Evolutionary conservation across 2,888 invertebrate genomes (phyloP), one percentile per base, ranked within the genome.

Genomic region (Argyra leucocephala): DNA sequence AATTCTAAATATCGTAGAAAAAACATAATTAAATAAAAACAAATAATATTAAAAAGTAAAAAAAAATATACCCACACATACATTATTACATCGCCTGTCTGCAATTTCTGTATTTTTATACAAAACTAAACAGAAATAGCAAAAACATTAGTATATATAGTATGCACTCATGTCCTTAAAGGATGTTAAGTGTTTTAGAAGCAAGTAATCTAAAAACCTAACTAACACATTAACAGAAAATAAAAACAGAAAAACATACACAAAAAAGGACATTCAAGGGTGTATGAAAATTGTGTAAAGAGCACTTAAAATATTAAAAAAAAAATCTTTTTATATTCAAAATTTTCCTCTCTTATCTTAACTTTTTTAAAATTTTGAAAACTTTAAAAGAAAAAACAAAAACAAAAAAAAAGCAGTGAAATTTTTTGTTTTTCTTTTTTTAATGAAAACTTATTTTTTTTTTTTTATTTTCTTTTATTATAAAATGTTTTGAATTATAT

Each of bases 241-340:
- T 18, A 48, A 48, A 48, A 48, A 18, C 5, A 48, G 3, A 37
- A 37, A 15, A n/a, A 48, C 5, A 48, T 12, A 48, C 5, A 48
- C 37, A 37, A 48, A 48, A 48, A 48, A 48, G 48, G 48, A 48
- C n/a, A 48, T 48, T 48, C 48, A 48, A 48, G 48, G 48, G 48
- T n/a, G n/a, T 48, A 48, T 48, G 48, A 48, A 48, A 48, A 48
- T 48, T 48, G 48, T 48, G 12, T 18, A 48, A 48, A 15, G 15
- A 48, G 48, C 48, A 48, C 15, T 48, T 5, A 48, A 18, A 48
- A 48, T n/a, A n/a, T n/a, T n/a, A n/a, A n/a, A n/a, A n/a, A n/a
- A n/a, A n/a, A n/a, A n/a, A n/a, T n/a, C n/a, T n/a, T n/a, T n/a
- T n/a, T n/a, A n/a, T n/a, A n/a, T n/a, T n/a, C n/a, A n/a, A n/a